Evolutionary conservation across 2,113 vertebrate species (phyloP), one percentile per base, ranked within the genome.

Genomic region (Aix galericulata): DNA sequence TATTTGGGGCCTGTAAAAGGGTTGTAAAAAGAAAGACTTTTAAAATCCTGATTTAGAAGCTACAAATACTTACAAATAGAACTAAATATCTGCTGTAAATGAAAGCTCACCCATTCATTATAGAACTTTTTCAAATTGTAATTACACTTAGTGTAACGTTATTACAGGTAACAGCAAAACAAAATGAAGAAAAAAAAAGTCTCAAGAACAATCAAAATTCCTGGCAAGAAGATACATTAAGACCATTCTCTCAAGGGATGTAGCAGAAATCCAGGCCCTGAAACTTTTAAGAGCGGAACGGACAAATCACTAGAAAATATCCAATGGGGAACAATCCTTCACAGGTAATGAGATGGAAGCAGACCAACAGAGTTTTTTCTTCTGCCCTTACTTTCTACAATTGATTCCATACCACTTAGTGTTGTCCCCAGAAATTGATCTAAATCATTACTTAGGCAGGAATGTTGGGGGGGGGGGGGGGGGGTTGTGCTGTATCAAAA

Each of bases 251-350:
- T 73, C 92, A 78, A 53, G 82, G 90, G 92, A 96, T 15, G 8
- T 1, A 59, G 92, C 22, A 86, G 88, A 86, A 95, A 90, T 52
- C 48, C 34, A 83, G 76, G 66, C 60, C 88, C 80, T 86, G 92
- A 48, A 95, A 95, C 93, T 93, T 93, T 94, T 94, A 95, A 95
- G 69, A 93, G 89, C 21, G 87, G 79, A 88, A 94, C 1, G 9
- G 90, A 93, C 69, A 95, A 95, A 95, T 95, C 90, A 72, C 90
- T 90, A 72, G 88, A 84, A 97, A 97, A 96, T 67, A 90, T 3
- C 90, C 96, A 94, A 42, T 13, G 78, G 90, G 93, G 93, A 96
- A 69, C 88, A 93, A 93, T 96, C 83, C 23, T 96, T 97, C 95
- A 97, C 58, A 92, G 80, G 91, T 95, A 96, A 96, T 91, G 92